Base-by-base conservation (phyloP, 2,888 invertebrate genomes). In the Plebejus anna region DNA sequence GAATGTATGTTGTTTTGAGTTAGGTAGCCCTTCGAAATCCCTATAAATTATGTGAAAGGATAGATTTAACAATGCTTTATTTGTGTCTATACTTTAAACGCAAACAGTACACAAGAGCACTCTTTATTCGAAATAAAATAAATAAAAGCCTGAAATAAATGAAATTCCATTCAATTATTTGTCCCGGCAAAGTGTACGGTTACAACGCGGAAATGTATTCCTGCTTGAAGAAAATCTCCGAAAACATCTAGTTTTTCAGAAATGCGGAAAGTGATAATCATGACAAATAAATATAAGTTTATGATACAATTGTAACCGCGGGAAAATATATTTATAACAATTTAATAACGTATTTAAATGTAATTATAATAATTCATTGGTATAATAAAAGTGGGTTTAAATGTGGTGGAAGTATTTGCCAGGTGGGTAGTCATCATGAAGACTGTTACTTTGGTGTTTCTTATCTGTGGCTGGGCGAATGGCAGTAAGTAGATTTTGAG, bases 1-100 rank as follows among this genome's bases (percentile, higher is more conserved):
- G 13, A 66, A 66, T 66, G 66, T 36, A 13, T 66, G 13, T 66
- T 66, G 32, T 66, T 66, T 66, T 66, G 66, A 66, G 66, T 66
- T 66, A 66, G 66, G 66, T 36, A 32, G 61, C 61, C 61, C 11
- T 59, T 2, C 9, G n/a, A 22, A 59, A 5, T 66, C 66, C 32
- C 13, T 32, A 66, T 36, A 66, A 66, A 66, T 66, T 32, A 36
- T 6, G n/a, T n/a, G 57, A 57, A 57, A 16, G n/a, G 57, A 55
- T 59, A 59, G n/a, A 59, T n/a, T 7, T 32, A 38, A 38, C 38
- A 42, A 7, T 42, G 42, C 42, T 42, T 42, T 42, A 7, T 7
- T 7, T 42, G 5, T 38, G 38, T 42, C 42, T n/a, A 7, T n/a
- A 7, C 7, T 22, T 22, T 22, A 22, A 22, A 22, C 22, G 22